phyloP scores from a whole-genome alignment of 30 jellyfish, hydroid and myxozoan species.

The Aurelia sp. region DNA sequence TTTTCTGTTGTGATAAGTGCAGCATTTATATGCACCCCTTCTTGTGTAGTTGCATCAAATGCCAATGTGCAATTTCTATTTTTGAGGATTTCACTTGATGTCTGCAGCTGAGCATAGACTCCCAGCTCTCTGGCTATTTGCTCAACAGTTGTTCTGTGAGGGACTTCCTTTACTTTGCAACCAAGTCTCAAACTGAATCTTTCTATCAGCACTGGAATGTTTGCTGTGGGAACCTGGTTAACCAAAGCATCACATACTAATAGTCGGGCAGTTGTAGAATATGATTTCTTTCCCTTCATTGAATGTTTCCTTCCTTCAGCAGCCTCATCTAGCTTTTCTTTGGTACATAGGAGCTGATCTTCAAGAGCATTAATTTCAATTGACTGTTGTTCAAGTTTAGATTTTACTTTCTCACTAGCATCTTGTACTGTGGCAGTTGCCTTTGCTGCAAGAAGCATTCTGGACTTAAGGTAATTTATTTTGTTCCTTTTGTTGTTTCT shows the following conservation, averaged over 20 bases:
- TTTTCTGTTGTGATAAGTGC: too few relatives aligned
- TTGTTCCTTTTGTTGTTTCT: too few relatives aligned
- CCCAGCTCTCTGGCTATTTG: neutral
- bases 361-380: too few relatives aligned
- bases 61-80: neutral
- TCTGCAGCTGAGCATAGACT: neutral
- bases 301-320: too few relatives aligned
- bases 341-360: too few relatives aligned
- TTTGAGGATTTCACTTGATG: neutral
- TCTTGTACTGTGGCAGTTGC: too few relatives aligned
- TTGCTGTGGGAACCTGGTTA: neutral
- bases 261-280: neutral
- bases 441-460: too few relatives aligned
- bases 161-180: neutral
- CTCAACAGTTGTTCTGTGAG: neutral
- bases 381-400: too few relatives aligned
- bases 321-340: too few relatives aligned
- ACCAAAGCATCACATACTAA: neutral
- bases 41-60: neutral
- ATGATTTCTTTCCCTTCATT: too few relatives aligned
- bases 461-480: too few relatives aligned
- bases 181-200: neutral
- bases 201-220: neutral
- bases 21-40: neutral
- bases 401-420: too few relatives aligned